A percentile compares a stretch with the other conserved stretches of the same genome.
Evolutionary conservation across 2,797 vertebrate species (phyloP).

Genomic region (Chaetodon trifasciatus): DNA sequence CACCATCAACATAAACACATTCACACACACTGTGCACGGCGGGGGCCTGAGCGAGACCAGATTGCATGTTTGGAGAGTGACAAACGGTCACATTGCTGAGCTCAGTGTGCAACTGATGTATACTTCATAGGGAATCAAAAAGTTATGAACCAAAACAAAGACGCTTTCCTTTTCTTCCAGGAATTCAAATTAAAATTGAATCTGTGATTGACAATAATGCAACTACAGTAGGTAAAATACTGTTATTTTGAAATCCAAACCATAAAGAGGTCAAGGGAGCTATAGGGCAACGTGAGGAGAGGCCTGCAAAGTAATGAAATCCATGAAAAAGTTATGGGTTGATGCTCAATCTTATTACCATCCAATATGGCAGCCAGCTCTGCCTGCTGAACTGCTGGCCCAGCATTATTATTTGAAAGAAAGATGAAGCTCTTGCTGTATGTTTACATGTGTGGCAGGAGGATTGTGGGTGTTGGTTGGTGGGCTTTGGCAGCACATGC

Average conservation of each 20-base stretch:
- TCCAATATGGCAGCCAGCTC: constrained; percentile 53
- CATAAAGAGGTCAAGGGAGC: constrained; percentile 16
- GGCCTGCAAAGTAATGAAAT: constrained; percentile 61
- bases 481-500: constrained; percentile 17
- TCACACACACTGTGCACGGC: constrained; percentile 46
- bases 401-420: constrained; percentile 51
- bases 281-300: constrained; percentile 23
- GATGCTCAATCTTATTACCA: constrained; percentile 55
- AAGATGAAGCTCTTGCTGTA: constrained; percentile 24
- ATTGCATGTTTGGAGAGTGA: constrained; percentile 62
- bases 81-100: constrained; percentile 67
- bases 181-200: constrained; percentile 27
- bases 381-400: constrained; percentile 52
- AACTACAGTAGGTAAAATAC: constrained; percentile 5
- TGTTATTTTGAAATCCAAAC: constrained; percentile 26
- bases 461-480: constrained; percentile 27
- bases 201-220: constrained; percentile 39
- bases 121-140: constrained; percentile 47
- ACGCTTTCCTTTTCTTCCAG: not conserved
- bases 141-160: constrained; percentile 53
- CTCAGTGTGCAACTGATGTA: constrained; percentile 63
- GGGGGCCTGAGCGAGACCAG: constrained; percentile 52
- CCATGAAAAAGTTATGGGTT: constrained; percentile 57
- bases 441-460: constrained; percentile 28
- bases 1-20: constrained; percentile 35